phyloP scores from a whole-genome alignment of 2,797 vertebrate genomes.

The Aulostomus chinensis region DNA sequence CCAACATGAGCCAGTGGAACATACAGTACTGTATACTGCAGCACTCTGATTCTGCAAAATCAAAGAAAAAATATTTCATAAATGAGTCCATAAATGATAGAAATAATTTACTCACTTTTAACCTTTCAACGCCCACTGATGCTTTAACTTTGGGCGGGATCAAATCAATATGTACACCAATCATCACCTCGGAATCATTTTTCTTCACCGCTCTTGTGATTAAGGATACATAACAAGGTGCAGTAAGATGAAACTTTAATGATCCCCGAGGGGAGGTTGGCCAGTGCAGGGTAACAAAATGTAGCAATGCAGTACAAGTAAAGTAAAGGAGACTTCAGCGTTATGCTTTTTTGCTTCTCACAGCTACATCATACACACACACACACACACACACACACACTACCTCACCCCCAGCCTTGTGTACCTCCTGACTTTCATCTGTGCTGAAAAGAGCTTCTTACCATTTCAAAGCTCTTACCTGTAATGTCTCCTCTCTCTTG shows the following conservation, averaged over 20 bases:
- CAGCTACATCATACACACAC: conserved; percentile 25
- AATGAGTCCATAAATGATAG: no score
- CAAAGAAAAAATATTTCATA: no score
- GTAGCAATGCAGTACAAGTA: conserved; percentile 33
- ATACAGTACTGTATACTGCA: no score
- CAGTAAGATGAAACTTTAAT: conserved; percentile 46
- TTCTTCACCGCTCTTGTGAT: conserved; percentile 8
- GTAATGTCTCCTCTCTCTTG: conserved; percentile 29
- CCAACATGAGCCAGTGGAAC: no score
- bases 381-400: conserved; percentile 21
- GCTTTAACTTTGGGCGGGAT: conserved; percentile 15
- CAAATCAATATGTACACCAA: conserved; percentile 24
- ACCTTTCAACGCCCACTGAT: background rate
- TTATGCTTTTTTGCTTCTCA: background rate
- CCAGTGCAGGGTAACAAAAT: conserved; percentile 27
- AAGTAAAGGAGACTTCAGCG: background rate
- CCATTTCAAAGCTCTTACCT: conserved; percentile 74
- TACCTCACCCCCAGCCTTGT: conserved; percentile 12
- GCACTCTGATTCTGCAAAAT: no score
- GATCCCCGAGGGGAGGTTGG: conserved; percentile 30
- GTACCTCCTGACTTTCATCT: conserved; percentile 61
- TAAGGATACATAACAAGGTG: conserved; percentile 24
- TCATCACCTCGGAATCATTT: conserved; percentile 4
- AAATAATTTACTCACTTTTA: background rate
- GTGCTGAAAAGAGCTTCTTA: conserved; percentile 69